phyloP scores from a whole-genome alignment of 2,888 invertebrate species.

The Campaea margaritaria region DNA sequence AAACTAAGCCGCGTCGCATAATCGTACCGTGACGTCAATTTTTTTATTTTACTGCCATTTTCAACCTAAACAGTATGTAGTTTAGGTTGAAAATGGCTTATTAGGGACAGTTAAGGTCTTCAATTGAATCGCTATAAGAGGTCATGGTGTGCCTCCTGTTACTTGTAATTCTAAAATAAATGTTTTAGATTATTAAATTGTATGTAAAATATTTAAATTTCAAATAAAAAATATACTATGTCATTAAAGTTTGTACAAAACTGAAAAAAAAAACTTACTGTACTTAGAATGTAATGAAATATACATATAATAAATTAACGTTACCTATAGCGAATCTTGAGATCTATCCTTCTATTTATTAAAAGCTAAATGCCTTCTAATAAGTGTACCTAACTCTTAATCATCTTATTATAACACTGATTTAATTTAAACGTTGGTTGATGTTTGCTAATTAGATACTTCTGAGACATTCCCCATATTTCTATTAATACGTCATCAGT shows the following conservation, averaged over 20 bases:
- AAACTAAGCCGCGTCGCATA: no score
- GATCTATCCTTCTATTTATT: conserved; percentile 49
- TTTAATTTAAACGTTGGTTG: no score
- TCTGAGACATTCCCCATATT: no score
- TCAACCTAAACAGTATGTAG: no score
- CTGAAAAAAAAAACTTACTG: conserved; percentile 39
- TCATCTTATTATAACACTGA: neutral
- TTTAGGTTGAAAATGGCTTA: no score
- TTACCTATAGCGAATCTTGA: conserved; percentile 54
- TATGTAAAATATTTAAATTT: conserved; percentile 42
- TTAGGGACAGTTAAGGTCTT: no score
- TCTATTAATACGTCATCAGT: no score
- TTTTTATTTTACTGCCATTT: no score
- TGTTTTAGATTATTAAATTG: conserved; percentile 39
- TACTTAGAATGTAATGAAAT: conserved; percentile 52
- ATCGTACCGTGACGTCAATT: no score
- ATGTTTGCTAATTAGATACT: no score
- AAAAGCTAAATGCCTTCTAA: conserved; percentile 49
- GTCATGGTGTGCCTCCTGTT: no score
- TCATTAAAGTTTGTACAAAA: conserved; percentile 44
- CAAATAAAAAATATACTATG: conserved; percentile 31
- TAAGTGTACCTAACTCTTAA: conserved; percentile 28
- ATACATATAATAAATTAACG: conserved; percentile 41
- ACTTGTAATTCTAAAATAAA: conserved; percentile 44
- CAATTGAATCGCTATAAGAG: no score